Percentiles rank a stretch among this genome's conserved stretches.
phyloP scores from a whole-genome alignment of 2,888 invertebrate genomes.

The Sphinx pinastri region DNA sequence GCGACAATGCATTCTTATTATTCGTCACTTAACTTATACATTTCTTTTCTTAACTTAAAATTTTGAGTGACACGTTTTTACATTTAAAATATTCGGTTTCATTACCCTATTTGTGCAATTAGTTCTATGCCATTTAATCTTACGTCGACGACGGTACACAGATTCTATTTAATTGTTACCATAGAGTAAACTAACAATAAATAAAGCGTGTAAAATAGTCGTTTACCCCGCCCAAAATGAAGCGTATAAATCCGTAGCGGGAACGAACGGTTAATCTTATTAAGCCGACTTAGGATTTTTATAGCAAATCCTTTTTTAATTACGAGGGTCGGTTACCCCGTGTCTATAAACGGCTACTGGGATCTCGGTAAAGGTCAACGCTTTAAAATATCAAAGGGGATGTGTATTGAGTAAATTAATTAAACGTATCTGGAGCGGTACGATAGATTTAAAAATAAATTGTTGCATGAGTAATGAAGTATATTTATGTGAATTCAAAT shows the following conservation, averaged over 20 bases:
- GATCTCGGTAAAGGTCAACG: slow-evolving; percentile 35
- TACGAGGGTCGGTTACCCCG: slow-evolving; percentile 2
- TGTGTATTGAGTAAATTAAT: neutral
- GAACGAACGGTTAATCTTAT: neutral
- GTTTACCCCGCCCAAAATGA: neutral
- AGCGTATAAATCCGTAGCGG: slow-evolving; percentile 10
- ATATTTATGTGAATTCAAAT: no score
- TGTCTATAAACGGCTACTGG: slow-evolving; percentile 11
- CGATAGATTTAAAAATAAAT: neutral
- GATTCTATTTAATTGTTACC: no score
- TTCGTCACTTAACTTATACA: no score
- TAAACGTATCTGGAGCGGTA: neutral
- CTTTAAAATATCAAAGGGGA: slow-evolving; percentile 4
- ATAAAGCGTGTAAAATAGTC: neutral
- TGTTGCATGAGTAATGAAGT: no score
- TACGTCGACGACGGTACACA: no score
- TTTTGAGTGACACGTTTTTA: no score
- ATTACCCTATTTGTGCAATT: no score
- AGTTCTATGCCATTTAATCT: no score
- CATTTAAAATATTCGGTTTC: no score
- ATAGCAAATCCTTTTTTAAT: slow-evolving; percentile 8
- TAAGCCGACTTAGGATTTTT: slow-evolving; percentile 7
- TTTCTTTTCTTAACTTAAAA: no score
- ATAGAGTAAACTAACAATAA: neutral
- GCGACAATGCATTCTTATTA: no score